Conservation (phyloP, 2,797 vertebrate genomes). For the Myotis pilosus region DNA sequence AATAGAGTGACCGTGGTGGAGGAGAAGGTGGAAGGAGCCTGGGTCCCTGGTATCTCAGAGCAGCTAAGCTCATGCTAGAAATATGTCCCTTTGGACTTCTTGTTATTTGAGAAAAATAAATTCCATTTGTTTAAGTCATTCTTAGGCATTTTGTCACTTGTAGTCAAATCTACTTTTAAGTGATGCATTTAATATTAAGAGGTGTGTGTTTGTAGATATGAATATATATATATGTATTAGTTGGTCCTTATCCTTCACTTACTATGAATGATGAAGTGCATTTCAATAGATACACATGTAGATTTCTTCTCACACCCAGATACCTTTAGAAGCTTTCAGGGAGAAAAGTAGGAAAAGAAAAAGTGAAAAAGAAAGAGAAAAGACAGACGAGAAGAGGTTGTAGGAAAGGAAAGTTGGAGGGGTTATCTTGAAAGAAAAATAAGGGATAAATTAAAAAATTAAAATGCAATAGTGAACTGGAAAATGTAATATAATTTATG, state of each 20-base stretch:
- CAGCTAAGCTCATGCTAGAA: background rate
- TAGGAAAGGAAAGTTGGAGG: background rate
- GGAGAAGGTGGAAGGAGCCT: background rate
- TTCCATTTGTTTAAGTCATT: background rate
- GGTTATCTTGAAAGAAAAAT: constrained; percentile 5
- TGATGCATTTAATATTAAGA: background rate
- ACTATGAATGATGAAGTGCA: background rate
- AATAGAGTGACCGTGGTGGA: background rate
- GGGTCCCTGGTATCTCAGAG: background rate
- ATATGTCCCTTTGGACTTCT: background rate
- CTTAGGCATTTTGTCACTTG: background rate
- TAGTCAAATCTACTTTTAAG: background rate
- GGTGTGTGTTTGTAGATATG: background rate
- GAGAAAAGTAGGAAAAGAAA: background rate
- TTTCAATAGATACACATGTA: background rate
- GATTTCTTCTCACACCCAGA: background rate
- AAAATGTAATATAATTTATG: constrained; percentile 8
- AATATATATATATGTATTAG: background rate
- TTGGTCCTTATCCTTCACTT: background rate
- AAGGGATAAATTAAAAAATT: background rate
- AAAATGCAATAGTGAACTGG: background rate
- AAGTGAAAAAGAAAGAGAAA: background rate
- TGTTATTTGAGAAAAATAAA: background rate
- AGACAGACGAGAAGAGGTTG: background rate
- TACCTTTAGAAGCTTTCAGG: background rate